Conservation (phyloP, 2,888 invertebrate genomes). For the Oligia latruncula region DNA sequence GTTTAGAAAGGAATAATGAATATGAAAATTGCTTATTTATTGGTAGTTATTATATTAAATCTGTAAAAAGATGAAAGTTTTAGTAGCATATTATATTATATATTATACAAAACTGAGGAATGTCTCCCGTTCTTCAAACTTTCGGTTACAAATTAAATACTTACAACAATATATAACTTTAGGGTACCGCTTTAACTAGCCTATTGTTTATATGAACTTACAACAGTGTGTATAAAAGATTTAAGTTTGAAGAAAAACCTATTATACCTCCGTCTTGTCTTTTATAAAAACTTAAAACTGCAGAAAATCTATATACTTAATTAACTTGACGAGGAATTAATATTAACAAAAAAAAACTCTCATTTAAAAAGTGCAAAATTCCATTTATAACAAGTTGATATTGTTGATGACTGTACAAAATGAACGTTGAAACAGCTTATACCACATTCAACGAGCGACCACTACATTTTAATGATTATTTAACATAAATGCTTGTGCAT, state of each 20-base stretch:
- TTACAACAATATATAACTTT: slow-evolving; percentile 5
- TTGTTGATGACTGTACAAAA: slow-evolving; percentile 64
- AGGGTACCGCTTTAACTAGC: background rate
- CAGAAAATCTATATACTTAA: background rate
- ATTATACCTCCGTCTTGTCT: slow-evolving; percentile 1
- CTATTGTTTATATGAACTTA: slow-evolving; percentile 1
- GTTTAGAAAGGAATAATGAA: slow-evolving; percentile 20
- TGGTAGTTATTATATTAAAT: slow-evolving; percentile 1
- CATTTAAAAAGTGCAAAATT: slow-evolving; percentile 18
- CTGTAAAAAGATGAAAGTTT: slow-evolving; percentile 15
- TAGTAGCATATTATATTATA: background rate
- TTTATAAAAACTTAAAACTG: slow-evolving; percentile 21
- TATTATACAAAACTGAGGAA: background rate
- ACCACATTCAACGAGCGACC: slow-evolving; percentile 66
- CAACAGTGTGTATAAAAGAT: slow-evolving; percentile 3
- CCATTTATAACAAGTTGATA: slow-evolving; percentile 30
- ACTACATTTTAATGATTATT: slow-evolving; percentile 64
- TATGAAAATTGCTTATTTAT: slow-evolving; percentile 15
- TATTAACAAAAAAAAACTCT: slow-evolving; percentile 22
- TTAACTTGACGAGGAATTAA: slow-evolving; percentile 5
- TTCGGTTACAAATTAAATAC: background rate
- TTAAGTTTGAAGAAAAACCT: background rate
- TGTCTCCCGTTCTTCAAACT: background rate
- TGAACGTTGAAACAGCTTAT: slow-evolving; percentile 62
- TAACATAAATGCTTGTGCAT: slow-evolving; percentile 75